Evolutionary conservation across 2,797 vertebrate species (phyloP), one percentile per base, ranked within the genome.

Genomic region (Oreochromis mossambicus): DNA sequence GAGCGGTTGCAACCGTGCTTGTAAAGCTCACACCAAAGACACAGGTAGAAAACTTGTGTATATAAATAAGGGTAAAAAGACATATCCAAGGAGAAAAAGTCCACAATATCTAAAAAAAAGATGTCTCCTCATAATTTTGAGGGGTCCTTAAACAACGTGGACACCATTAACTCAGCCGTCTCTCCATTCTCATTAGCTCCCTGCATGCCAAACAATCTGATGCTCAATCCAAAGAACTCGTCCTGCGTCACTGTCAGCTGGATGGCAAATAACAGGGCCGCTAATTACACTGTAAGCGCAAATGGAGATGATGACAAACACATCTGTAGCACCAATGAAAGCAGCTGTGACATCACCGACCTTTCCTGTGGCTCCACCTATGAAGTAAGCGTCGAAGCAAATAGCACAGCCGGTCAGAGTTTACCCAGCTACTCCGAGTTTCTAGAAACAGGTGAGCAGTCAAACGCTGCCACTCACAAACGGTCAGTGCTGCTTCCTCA

Each of bases 331-430:
- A 96, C 97, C 83, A 48, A 43, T 0, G 95, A 94, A 14, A 94
- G 84, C 82, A 91, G 85, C 86, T 97, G 96, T 70, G 41, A 94
- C 77, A 58, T 99, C 81, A 55, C 50, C 1, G 91, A 93, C 86
- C 95, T 99, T 77, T 96, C 95, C 51, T 99, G 98, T 21, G 98
- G 98, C 84, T 96, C 96, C 9, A 38, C 85, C 63, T 98, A 97
- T 79, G 96, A 97, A 3, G 86, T 99, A 89, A 97, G 91, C 2
- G 96, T 89, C 17, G 87, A 87, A 24, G 98, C 98, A 2, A 93
- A 79, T 58, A 96, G 96, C 3, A 15, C 81, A 4, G 95, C 92
- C 0, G 98, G 98, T 48, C 81, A 73, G 41, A 98, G 98, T 90
- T 96, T 98, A 82, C 97, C 97, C 83, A 99, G 98, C 95, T 98